A percentile compares a stretch with the other conserved stretches of the same genome.
These are phyloP conservation scores for Calameuta filiformis DNA, from an alignment of 2,888 invertebrate species.

Conservation along the genomic window DNA sequence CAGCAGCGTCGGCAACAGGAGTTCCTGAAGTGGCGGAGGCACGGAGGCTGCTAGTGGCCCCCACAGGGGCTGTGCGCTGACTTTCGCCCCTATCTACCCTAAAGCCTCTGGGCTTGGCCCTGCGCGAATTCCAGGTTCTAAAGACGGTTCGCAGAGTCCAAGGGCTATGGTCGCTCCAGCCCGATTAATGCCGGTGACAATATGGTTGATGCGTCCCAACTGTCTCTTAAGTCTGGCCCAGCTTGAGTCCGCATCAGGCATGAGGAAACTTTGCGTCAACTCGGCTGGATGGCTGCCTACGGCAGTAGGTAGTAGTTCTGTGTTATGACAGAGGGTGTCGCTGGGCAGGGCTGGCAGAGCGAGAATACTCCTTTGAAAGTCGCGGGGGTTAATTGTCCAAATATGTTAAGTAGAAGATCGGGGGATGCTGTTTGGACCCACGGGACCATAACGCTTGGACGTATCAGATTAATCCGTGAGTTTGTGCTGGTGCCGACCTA, in stretches of 20 bases:
- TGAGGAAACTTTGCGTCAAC: slow-evolving; percentile 7
- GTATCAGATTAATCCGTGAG: no score
- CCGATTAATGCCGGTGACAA: slow-evolving; percentile 41
- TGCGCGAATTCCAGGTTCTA: slow-evolving; percentile 15
- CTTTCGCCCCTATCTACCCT: slow-evolving; percentile 45
- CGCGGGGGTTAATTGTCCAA: slow-evolving; percentile 47
- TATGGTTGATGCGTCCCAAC: slow-evolving; percentile 37
- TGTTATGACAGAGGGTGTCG: slow-evolving; percentile 40
- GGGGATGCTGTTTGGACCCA: slow-evolving; percentile 1
- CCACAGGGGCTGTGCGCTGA: slow-evolving; percentile 62
- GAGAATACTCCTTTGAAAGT: slow-evolving; percentile 42
- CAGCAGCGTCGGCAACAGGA: slow-evolving; percentile 60
- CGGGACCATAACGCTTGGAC: not conserved
- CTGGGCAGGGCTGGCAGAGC: slow-evolving; percentile 29
- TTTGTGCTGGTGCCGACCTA: not conserved
- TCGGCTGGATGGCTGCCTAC: slow-evolving; percentile 17
- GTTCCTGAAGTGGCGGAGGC: slow-evolving; percentile 55
- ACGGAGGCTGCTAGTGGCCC: slow-evolving; percentile 54
- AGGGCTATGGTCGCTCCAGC: slow-evolving; percentile 3
- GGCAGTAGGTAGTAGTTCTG: slow-evolving; percentile 17
- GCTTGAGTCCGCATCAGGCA: not conserved
- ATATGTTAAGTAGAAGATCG: slow-evolving; percentile 46
- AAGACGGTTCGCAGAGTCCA: slow-evolving; percentile 11
- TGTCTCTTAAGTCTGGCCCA: slow-evolving; percentile 35
- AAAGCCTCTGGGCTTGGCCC: slow-evolving; percentile 27